Base-by-base conservation (phyloP, 2,113 vertebrate species). In the mouse (Mus musculus) region DNA sequence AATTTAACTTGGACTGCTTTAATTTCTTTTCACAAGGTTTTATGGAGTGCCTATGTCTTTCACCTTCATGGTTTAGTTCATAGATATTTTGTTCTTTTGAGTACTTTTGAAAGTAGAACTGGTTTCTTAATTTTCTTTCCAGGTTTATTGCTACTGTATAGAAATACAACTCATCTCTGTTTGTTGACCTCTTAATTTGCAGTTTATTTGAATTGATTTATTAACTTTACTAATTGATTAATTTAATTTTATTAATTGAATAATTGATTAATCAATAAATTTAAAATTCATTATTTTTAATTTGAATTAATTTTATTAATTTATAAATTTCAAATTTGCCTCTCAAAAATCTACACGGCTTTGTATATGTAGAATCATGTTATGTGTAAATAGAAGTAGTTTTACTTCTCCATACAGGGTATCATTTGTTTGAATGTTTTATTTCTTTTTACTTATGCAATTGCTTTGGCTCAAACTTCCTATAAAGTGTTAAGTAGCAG, bases 21-120 rank as follows among this genome's bases (percentile, higher is more conserved):
- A 73, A 54, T 76, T 94, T 73, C 46, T 94, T 92, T 95, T 59
- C 73, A 59, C 67, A 85, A 33, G 78, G 26, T 49, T 95, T 94
- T 85, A 1, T 89, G 88, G n/a, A 42, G 42, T 42, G 6, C 72
- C 4, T 59, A 87, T 28, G 22, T 72, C 12, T 78, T 94, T 91
- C 4, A 82, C n/a, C 33, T 90, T 54, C 17, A 94, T 86, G 14
- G 33, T 89, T 95, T 78, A 88, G 71, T 89, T 84, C 85, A 67
- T 89, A 33, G 54, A 42, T 42, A 10, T 80, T 89, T 89, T 94
- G 20, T 93, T 84, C n/a, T 85, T 73, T 89, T 91, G 24, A 42
- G 82, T 49, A 33, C 19, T 89, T n/a, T 72, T 93, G 13, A 65
- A 90, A 77, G 49, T 85, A 17, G 20, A 94, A 91, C 85, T 75